Base-by-base conservation (phyloP, 2,888 invertebrate species). In the Ichneumoninae sp. region DNA sequence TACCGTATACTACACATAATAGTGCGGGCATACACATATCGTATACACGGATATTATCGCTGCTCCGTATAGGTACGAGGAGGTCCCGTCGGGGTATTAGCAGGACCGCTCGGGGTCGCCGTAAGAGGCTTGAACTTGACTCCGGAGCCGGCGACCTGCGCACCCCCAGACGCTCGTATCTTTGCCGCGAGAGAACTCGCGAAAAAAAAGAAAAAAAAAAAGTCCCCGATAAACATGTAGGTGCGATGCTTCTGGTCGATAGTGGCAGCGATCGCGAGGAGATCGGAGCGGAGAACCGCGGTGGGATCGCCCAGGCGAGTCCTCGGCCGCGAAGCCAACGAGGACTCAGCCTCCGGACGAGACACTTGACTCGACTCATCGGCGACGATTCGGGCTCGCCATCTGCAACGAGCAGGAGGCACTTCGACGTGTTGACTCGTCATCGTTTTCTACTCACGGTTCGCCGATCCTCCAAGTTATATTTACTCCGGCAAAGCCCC, bases 91-190 rank as follows among this genome's bases (percentile, higher is more conserved):
- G 33, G 22, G 77, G 82, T 79, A 84, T 84, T 84, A 84, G 84
- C 82, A 76, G 75, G 57, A 66, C 85, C 86, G 83, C 44, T 47
- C 77, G 86, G 86, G 82, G 86, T 76, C 86, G 75, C 78, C 76
- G 68, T 86, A 88, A 86, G 85, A 83, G 77, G 84, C 86, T 89
- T 90, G 88, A 88, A 88, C 90, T 89, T 89, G 87, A 90, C 89
- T 89, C 80, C 78, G 81, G 77, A 68, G 78, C 72, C 13, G 86
- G 71, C 85, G 88, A 87, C 86, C 86, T 84, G 71, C 74, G 68
- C 82, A 57, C 75, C 60, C 60, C 30, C 26, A 26, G 26, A 19
- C 72, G 76, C 71, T 80, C 78, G 76, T 76, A 84, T 80, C 70
- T 79, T 76, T 40, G 65, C 68, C 66, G 68, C 76, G 70, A 54